phyloP scores from a whole-genome alignment of 2,888 invertebrate genomes.

The Drosophila phalerata region DNA sequence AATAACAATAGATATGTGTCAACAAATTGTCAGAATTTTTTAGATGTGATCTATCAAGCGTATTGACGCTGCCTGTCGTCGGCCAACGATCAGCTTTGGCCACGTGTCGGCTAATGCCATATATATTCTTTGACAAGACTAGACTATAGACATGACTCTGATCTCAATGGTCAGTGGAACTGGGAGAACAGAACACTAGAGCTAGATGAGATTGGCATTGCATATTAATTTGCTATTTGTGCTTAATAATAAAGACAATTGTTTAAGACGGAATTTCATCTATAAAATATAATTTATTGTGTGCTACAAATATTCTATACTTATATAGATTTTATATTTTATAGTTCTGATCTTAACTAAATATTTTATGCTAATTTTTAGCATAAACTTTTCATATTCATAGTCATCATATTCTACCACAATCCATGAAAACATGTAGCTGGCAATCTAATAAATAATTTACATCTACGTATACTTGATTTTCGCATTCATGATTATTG shows the following conservation, averaged over 20 bases:
- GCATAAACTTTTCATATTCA: background rate
- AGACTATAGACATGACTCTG: background rate
- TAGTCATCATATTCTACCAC: background rate
- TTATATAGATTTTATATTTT: background rate
- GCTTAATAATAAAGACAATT: too few species aligned
- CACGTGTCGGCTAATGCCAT: conserved; percentile 62
- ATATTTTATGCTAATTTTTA: background rate
- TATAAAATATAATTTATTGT: too few species aligned
- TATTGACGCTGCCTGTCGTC: conserved; percentile 49
- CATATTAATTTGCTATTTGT: too few species aligned
- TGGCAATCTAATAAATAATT: background rate
- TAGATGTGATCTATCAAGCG: conserved; percentile 67
- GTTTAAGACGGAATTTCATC: too few species aligned
- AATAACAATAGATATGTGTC: conserved; percentile 52
- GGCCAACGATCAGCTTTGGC: conserved; percentile 37
- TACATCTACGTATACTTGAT: conserved; percentile 4
- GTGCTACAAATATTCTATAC: too few species aligned
- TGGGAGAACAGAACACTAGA: background rate
- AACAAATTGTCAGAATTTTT: conserved; percentile 73
- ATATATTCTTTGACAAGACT: conserved; percentile 6
- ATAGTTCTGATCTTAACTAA: background rate
- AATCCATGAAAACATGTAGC: background rate
- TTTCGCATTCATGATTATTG: background rate
- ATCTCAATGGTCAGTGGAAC: too few species aligned
- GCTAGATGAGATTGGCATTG: background rate